Evolutionary conservation across 2,113 vertebrate species (phyloP).

Genomic region (Madoqua kirkii): DNA sequence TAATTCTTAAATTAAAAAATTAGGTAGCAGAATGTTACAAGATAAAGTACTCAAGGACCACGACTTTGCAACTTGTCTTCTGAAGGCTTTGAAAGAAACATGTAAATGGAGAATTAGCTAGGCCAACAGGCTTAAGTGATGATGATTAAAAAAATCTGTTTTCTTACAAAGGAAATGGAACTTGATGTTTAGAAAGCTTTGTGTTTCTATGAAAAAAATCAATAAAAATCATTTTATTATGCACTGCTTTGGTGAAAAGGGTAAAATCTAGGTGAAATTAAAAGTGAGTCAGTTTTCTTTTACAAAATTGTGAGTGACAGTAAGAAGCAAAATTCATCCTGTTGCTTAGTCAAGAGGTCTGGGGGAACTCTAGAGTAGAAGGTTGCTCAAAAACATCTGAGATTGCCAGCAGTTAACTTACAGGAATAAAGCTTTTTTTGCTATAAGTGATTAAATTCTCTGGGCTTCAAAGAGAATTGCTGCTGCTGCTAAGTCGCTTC

Average conservation of each 20-base stretch:
- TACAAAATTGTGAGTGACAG: not conserved
- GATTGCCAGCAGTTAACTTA: slow-evolving; percentile 27
- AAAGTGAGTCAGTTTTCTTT: slow-evolving; percentile 49
- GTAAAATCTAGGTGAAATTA: not conserved
- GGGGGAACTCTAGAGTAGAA: slow-evolving; percentile 2
- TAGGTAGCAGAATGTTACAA: not conserved
- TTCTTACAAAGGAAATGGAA: slow-evolving; percentile 1
- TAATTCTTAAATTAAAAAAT: not conserved
- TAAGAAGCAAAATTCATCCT: not conserved
- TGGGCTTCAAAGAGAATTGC: too few relatives aligned
- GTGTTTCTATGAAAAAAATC: not conserved
- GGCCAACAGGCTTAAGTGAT: not conserved
- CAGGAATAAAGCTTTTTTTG: slow-evolving; percentile 31
- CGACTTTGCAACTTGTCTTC: not conserved
- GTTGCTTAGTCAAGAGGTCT: slow-evolving; percentile 18
- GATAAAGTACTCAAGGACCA: not conserved
- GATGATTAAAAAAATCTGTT: not conserved
- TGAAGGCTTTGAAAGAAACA: not conserved
- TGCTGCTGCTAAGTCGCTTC: too few relatives aligned
- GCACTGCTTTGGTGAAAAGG: not conserved
- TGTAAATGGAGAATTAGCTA: not conserved
- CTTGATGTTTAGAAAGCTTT: slow-evolving; percentile 27
- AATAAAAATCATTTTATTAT: slow-evolving; percentile 23
- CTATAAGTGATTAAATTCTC: not conserved
- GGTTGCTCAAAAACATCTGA: slow-evolving; percentile 1